phyloP scores from a whole-genome alignment of 2,797 vertebrate genomes.

The Tokudaia tokunoshimensis region DNA sequence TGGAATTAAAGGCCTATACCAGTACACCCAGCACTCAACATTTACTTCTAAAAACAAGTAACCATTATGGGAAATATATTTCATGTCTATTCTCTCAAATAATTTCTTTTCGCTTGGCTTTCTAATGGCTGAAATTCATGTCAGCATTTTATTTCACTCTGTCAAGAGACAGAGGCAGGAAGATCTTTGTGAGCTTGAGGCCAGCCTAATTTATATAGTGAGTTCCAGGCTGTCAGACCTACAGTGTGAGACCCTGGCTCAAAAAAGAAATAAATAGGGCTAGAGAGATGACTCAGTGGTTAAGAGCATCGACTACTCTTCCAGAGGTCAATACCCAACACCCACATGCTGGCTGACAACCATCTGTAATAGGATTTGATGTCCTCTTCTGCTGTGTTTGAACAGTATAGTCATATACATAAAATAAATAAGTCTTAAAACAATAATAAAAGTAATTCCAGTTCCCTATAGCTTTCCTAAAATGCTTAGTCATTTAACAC shows the following conservation, averaged over 20 bases:
- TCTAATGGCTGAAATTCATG: conserved; percentile 46
- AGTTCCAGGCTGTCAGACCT: not conserved
- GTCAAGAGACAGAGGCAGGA: not conserved
- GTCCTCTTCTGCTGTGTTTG: not conserved
- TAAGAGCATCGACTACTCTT: not conserved
- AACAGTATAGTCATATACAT: not conserved
- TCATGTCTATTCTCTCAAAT: conserved; percentile 35
- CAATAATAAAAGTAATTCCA: not conserved
- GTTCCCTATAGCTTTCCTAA: conserved; percentile 24
- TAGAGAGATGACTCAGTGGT: not conserved
- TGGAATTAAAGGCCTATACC: not conserved
- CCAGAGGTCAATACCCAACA: not conserved
- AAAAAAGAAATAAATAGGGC: not conserved
- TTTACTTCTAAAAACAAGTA: conserved; percentile 64
- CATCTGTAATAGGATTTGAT: not conserved
- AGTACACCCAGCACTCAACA: conserved; percentile 14
- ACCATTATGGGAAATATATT: conserved; percentile 31
- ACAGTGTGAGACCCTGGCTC: not conserved
- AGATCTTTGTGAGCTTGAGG: not conserved
- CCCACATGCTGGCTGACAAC: not conserved
- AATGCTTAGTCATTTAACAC: conserved; percentile 48
- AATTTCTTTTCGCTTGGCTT: conserved; percentile 51
- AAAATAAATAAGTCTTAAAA: not conserved
- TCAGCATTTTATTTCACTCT: conserved; percentile 34
- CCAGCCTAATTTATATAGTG: not conserved